Evolutionary conservation across 2,113 vertebrate species (phyloP), one percentile per base, ranked within the genome.

Genomic region (Chaetura pelagica): DNA sequence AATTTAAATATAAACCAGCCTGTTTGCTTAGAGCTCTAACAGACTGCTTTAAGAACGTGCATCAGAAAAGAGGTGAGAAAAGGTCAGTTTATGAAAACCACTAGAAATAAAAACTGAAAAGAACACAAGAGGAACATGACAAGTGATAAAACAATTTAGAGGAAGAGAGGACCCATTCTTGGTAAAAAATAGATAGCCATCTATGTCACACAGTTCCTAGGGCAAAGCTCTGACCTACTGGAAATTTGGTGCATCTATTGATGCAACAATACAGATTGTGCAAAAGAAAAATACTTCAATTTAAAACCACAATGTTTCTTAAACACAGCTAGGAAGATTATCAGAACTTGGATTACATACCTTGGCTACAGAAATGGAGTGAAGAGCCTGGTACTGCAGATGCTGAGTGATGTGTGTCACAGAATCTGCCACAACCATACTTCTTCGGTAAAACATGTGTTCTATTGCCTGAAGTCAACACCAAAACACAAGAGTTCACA

Each of bases 351-450:
- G 35, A 34, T 69, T 91, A 84, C 96, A 40, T 98, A 99, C 99
- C 99, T 99, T 99, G 75, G 99, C 99, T 32, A 97, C 95, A 80
- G 98, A 97, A 80, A 99, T 99, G 67, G 99, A 97, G 71, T 98
- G 97, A 87, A 99, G 99, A 67, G 99, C 99, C 94, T 99, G 99
- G 81, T 99, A 98, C 57, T 99, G 99, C 69, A 99, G 98, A 95
- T 99, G 98, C 89, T 99, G 99, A 52, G 98, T 97, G 82, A 99
- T 99, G 92, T 99, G 99, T 1, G 99, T 99, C 63, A 99, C 99
- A 1, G 99, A 99, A 96, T 99, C 99, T 9, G 99, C 99, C 59
- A 99, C 98, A 48, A 99, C 98, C 98, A 99, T 98, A 61, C 99
- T 99, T 77, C 99, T 98, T 90, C 99, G 97, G 95, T 99, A 98